Evolutionary conservation across 2,797 vertebrate species (phyloP), one percentile per base, ranked within the genome.

Genomic region (Scolopax bukidnonensis): DNA sequence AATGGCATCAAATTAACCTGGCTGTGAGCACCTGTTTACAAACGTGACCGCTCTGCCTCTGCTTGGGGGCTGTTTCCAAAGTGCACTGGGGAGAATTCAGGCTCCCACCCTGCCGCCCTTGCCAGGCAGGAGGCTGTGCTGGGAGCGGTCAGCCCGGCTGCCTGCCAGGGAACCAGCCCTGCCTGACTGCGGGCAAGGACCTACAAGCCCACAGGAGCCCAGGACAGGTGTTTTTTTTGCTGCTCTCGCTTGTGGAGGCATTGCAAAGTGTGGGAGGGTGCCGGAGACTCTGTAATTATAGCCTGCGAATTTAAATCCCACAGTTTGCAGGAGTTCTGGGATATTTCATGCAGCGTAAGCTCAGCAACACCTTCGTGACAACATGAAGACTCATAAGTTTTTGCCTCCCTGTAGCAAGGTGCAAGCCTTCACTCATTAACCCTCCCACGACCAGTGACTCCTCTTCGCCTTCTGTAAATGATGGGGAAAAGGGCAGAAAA

Each of bases 321-420:
- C 87, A 89, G 59, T 71, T 95, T 94, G 82, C 94, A 87, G 90
- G 92, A 90, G 86, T 48, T 68, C 93, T 82, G 93, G 94, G 81
- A 88, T 78, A 47, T 96, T 94, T 90, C 83, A 48, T 67, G 59
- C 87, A 75, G 90, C 12, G 69, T 71, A 95, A 91, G 77, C 91
- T 94, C 64, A 92, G 89, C 71, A 96, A 65, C 94, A 92, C 89
- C 91, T 91, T 88, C 12, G 6, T 95, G 91, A 95, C 92, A 90
- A 54, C 83, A 76, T 64, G 84, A 87, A 47, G 92, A 80, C 85
- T 94, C 89, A 32, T 19, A 85, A 73, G 87, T 81, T 89, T 95
- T 82, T 92, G 87, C 91, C 33, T 94, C 1, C 0, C 89, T 96
- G 65, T 47, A 88, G 90, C 86, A 79, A 95, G 89, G 90, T 89